Conservation (phyloP, 2,888 invertebrate genomes). For the Pachycephus smyrnensis region DNA sequence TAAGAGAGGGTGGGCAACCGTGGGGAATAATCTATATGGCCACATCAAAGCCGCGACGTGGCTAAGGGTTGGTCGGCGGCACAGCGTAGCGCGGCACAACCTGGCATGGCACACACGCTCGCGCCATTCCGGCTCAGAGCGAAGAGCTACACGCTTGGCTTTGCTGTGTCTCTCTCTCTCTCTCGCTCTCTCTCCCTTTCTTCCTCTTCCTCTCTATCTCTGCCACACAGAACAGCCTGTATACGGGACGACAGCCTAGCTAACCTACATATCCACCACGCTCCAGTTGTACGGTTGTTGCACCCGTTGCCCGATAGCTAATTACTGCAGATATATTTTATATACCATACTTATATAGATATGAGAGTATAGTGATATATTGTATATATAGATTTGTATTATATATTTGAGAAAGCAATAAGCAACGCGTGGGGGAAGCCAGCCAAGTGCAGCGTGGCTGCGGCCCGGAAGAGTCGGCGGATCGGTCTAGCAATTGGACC, state of each 20-base stretch:
- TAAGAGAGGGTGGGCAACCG: conserved; percentile 16
- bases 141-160: not conserved
- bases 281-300: conserved; percentile 31
- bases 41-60: conserved; percentile 27
- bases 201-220: not conserved
- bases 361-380: not conserved
- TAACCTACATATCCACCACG: conserved; percentile 30
- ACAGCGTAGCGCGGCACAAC: not conserved
- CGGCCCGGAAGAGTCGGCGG: not conserved
- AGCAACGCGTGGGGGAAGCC: not conserved
- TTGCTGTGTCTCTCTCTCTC: not conserved
- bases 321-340: conserved; percentile 35
- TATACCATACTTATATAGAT: not conserved
- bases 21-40: conserved; percentile 29
- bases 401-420: not conserved
- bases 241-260: conserved; percentile 13
- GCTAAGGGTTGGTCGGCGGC: conserved; percentile 6
- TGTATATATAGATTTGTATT: not conserved
- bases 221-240: not conserved
- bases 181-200: too few species aligned
- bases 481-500: not conserved
- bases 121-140: not conserved
- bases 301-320: conserved; percentile 35
- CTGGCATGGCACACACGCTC: not conserved
- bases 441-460: not conserved